Evolutionary conservation across 2,797 vertebrate species (phyloP).

Genomic region (Lepus oiostolus): DNA sequence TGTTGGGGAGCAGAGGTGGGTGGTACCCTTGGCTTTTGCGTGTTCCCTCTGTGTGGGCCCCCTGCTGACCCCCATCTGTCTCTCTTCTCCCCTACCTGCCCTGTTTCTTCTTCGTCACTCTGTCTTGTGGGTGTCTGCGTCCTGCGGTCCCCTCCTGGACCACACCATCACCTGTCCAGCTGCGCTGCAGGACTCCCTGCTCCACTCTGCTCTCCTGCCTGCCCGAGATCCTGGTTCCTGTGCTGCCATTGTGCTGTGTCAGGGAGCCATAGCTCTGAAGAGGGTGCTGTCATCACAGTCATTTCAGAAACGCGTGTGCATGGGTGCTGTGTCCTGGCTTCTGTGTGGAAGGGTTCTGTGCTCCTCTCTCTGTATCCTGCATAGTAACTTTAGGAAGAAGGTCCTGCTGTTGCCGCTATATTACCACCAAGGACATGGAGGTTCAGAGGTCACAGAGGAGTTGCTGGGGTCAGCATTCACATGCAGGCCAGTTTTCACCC

Average conservation of each 20-base stretch:
- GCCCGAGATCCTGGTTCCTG: neutral
- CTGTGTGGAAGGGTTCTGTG: neutral
- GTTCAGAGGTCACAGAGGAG: neutral
- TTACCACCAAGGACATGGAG: neutral
- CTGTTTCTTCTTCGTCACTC: rapidly evolving
- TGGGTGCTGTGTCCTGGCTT: neutral
- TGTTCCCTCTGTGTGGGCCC: neutral
- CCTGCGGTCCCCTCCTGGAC: neutral
- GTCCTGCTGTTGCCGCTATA: neutral
- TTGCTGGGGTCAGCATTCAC: neutral
- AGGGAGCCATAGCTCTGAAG: neutral
- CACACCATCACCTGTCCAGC: neutral
- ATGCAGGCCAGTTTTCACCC: neutral
- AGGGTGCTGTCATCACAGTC: rapidly evolving
- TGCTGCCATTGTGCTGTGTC: neutral
- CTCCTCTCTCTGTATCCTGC: neutral
- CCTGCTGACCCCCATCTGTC: neutral
- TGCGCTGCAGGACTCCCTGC: too few species aligned
- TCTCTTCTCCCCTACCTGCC: too few species aligned
- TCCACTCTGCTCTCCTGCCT: neutral
- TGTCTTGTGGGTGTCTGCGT: neutral
- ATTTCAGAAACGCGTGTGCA: rapidly evolving
- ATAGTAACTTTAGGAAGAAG: neutral
- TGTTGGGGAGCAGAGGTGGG: neutral
- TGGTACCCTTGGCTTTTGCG: neutral